Evolutionary conservation across 92 coral and sea anemone genomes (phyloP).

Genomic region (Chrysogorgia sp.): DNA sequence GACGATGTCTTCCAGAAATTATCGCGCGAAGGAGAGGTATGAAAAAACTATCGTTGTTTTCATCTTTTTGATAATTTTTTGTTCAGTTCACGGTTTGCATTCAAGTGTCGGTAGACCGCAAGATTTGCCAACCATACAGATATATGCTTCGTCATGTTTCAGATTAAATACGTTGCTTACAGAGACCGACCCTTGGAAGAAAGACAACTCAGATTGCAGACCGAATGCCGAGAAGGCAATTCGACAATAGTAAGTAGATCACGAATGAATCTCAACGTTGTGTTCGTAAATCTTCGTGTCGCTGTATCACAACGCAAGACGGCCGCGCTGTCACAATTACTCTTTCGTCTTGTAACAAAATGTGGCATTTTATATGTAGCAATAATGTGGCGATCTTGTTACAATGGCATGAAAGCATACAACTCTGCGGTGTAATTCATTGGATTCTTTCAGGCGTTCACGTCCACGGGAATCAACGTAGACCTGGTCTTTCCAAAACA

Average conservation of each 20-base stretch:
- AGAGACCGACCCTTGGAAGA: conserved; percentile 96
- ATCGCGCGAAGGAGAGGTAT: conserved; percentile 98
- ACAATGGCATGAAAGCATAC: neutral
- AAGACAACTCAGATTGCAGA: conserved; percentile 92
- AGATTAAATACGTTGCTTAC: conserved; percentile 96
- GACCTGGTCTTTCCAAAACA: conserved; percentile 78
- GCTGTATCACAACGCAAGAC: no score
- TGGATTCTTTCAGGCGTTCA: conserved; percentile 71
- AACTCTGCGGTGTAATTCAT: neutral
- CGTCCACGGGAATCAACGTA: conserved; percentile 90
- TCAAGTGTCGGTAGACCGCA: no score
- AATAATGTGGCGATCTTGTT: no score
- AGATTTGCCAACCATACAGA: neutral
- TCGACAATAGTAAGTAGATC: conserved; percentile 89
- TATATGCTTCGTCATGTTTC: conserved; percentile 21
- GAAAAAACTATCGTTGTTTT: conserved; percentile 1
- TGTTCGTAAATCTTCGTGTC: no score
- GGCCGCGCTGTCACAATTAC: no score
- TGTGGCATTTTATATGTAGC: no score
- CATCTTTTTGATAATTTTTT: conserved; percentile 31
- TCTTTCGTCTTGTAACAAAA: no score
- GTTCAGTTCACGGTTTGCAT: no score
- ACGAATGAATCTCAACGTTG: no score
- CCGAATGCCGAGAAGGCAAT: conserved; percentile 93
- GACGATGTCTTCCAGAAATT: conserved; percentile 95